Base-by-base conservation (phyloP, 2,113 vertebrate genomes). In the Eudorcas thomsonii region DNA sequence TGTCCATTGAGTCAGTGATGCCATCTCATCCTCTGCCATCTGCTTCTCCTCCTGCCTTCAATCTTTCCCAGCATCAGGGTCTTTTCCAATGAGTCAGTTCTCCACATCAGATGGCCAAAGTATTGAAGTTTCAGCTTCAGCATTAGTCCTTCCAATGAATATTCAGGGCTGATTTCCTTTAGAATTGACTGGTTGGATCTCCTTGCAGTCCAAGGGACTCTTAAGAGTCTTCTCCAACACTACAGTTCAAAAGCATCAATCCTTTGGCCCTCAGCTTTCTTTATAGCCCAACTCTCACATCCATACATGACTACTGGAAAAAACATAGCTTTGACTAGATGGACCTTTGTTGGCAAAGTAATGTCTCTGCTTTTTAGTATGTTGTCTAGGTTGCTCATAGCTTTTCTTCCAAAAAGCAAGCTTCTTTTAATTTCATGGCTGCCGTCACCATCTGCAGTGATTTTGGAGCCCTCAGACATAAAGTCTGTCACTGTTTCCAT, bases 101-200 rank as follows among this genome's bases (percentile, higher is more conserved):
- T 71, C n/a, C 0, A 0, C n/a, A 6, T 39, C 17, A 71, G n/a
- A 36, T 39, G 67, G n/a, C 9, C 19, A 39, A 39, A 71, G n/a
- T 23, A 71, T 23, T 36, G 17, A n/a, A 71, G 17, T 21, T 36
- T 71, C 64, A 21, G 64, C 64, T 71, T 71, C n/a, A 36, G 64
- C 64, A 36, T 71, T 21, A 36, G 64, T 36, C 16, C n/a, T 71
- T 71, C 67, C 67, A 71, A 12, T 39, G 67, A 71, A 36, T 39
- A 12, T 71, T 12, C n/a, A 39, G n/a, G 67, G n/a, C 19, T 71
- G n/a, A 71, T 71, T 23, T 39, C n/a, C n/a, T 39, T 71, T 71
- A 71, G 19, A 39, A 39, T 23, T 23, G 67, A 39, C n/a, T 71
- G 10, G 19, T 71, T 71, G 10, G 19, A 39, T 39, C 67, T 71